Percentiles rank a stretch among this genome's conserved stretches.
phyloP scores from a whole-genome alignment of 2,888 invertebrate species.

The Megalurothrips usitatus region DNA sequence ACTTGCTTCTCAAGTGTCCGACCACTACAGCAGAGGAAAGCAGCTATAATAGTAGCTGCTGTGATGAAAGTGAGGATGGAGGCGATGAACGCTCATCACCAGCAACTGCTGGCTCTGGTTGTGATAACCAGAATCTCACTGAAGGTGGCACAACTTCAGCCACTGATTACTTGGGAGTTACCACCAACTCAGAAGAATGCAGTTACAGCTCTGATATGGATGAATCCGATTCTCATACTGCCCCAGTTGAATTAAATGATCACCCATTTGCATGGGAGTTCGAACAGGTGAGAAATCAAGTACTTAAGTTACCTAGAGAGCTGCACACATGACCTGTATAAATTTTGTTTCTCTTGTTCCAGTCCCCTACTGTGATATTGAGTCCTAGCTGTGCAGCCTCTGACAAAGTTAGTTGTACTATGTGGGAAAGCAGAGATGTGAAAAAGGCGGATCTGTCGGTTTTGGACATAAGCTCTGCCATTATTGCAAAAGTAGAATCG shows the following conservation, averaged over 20 bases:
- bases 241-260: constrained; percentile 51
- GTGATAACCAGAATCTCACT: constrained; percentile 44
- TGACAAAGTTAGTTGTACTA: constrained; percentile 87
- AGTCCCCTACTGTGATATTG: constrained; percentile 65
- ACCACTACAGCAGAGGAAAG: constrained; percentile 39
- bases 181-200: constrained; percentile 82
- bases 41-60: constrained; percentile 41
- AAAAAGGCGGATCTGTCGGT: constrained; percentile 92
- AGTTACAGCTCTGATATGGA: constrained; percentile 77
- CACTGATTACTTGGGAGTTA: constrained; percentile 83
- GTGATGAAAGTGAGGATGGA: constrained; percentile 58
- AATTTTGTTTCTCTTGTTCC: constrained; percentile 36
- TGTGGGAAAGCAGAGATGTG: constrained; percentile 87
- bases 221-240: constrained; percentile 55
- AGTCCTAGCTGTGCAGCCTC: constrained; percentile 65
- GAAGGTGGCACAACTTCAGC: constrained; percentile 58
- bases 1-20: constrained; percentile 6
- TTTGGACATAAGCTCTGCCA: constrained; percentile 89
- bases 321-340: background rate
- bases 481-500: constrained; percentile 84
- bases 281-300: constrained; percentile 50
- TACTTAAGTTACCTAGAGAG: constrained; percentile 29
- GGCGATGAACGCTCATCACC: constrained; percentile 57
- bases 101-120: constrained; percentile 48
- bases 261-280: constrained; percentile 59